Evolutionary conservation across 2,888 invertebrate genomes (phyloP).

Genomic region (Allolobophora icterica): DNA sequence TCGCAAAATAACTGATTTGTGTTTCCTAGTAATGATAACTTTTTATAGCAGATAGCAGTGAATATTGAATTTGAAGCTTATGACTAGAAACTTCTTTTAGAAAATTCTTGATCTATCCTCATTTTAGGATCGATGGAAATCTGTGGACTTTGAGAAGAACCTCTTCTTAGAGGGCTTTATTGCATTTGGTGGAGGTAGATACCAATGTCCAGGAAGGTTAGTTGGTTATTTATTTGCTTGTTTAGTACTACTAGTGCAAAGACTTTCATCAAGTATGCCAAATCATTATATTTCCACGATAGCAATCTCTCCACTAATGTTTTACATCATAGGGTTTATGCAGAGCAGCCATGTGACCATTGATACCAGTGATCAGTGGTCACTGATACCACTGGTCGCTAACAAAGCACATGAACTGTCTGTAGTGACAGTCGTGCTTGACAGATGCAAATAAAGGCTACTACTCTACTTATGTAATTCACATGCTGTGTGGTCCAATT

Average conservation of each 20-base stretch:
- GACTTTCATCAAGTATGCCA: not conserved
- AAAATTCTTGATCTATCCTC: not conserved
- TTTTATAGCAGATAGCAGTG: not conserved
- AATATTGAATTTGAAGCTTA: not conserved
- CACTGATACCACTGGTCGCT: not conserved
- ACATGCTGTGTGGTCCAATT: not conserved
- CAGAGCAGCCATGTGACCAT: not conserved
- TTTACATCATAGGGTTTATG: not conserved
- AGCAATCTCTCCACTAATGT: not conserved
- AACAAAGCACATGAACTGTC: not conserved
- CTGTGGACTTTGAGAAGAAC: slow-evolving; percentile 52
- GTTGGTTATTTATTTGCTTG: not conserved
- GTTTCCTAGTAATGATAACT: not conserved
- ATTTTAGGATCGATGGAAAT: slow-evolving; percentile 54
- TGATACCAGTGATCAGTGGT: not conserved
- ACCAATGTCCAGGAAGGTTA: slow-evolving; percentile 61
- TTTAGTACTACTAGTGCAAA: not conserved
- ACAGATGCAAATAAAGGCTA: not conserved
- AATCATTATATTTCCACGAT: not conserved
- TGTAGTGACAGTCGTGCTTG: too few species aligned
- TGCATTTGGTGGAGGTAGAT: slow-evolving; percentile 60
- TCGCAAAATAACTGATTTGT: not conserved
- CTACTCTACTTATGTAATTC: not conserved
- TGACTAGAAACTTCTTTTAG: not conserved
- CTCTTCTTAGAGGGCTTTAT: slow-evolving; percentile 57